Base-by-base conservation (phyloP, 2,797 vertebrate genomes). In the Argentina silus region DNA sequence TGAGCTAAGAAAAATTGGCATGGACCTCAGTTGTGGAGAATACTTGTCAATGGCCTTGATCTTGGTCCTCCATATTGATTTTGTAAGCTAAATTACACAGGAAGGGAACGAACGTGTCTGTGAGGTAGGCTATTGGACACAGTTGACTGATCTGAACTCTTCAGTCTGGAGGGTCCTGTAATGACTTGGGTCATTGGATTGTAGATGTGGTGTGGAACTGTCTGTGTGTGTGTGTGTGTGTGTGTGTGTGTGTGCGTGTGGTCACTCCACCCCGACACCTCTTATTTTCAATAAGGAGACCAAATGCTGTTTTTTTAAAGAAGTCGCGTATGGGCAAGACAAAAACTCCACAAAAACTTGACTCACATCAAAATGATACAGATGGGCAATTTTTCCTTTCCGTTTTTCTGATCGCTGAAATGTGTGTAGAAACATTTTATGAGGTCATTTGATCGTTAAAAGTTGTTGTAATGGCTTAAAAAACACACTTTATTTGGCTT, bases 101-200 rank as follows among this genome's bases (percentile, higher is more conserved):
- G 15, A 27, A n/a, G 11, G 1, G 8, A 27, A 43, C 1, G 48
- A 2, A n/a, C 19, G 64, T 74, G 55, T 9, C 14, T 51, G n/a
- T 17, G 10, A 12, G 47, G 23, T 36, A 43, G 9, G 53, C 47
- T 27, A 55, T 51, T 55, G 45, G 10, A 62, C 50, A 51, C 47
- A 71, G 45, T 21, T 61, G 59, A 62, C 23, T 62, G 69, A 45
- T n/a, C 45, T 62, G 45, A 61, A 70, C 17, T 50, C 21, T 15
- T 14, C n/a, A 50, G 43, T 3, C 19, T 6, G 3, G 1, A 10
- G 17, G n/a, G 42, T 12, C 27, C 50, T 48, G 6, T 17, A 53
- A 14, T 53, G 59, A 51, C 14, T 51, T 12, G 11, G 17, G 17
- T 7, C 3, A 15, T 10, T 42, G 15, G 11, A 12, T n/a, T 53